Evolutionary conservation across 2,888 invertebrate genomes (phyloP), one percentile per base, ranked within the genome.

Genomic region (Theretra japonica): DNA sequence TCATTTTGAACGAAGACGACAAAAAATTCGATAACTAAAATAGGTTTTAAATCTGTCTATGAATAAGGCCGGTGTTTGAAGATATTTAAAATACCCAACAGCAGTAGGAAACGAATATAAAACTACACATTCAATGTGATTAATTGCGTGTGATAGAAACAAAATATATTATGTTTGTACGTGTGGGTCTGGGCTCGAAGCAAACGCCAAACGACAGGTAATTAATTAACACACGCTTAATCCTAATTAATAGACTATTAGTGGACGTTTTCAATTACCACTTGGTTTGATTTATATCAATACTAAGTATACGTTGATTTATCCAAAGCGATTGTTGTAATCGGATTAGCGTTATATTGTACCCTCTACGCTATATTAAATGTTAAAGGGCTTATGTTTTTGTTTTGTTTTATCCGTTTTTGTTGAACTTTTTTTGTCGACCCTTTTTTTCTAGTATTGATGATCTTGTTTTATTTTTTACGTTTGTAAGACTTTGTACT

Each of bases 221-320:
- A 90, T 90, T 88, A 83, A 84, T 92, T 89, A 89, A 86, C 86
- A 86, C 82, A 80, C 88, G 83, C 85, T 85, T 90, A 92, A 91
- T 89, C 87, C 91, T 91, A 89, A 94, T 93, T 92, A 92, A 94
- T 93, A 84, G 91, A 75, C 89, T 90, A 90, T 93, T 92, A 92
- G 89, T 82, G 73, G 88, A 88, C 90, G 83, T 90, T 88, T 94
- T 93, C 93, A 92, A 93, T 94, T 92, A 92, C 88, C 84, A 88
- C 81, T 86, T 76, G 74, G 76, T 82, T 87, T 91, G 92, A 93
- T 93, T 93, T 92, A 93, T 91, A 59, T 77, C 76, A 80, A 81
- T 82, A 81, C 82, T 83, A 85, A 86, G 75, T 84, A 85, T 87
- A 85, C 77, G 79, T 82, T 88, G 88, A 91, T 90, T 86, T 86